A percentile compares a stretch with the other conserved stretches of the same genome.
phyloP scores from a whole-genome alignment of 2,113 vertebrate species.

The Phalacrocorax brasilianus region DNA sequence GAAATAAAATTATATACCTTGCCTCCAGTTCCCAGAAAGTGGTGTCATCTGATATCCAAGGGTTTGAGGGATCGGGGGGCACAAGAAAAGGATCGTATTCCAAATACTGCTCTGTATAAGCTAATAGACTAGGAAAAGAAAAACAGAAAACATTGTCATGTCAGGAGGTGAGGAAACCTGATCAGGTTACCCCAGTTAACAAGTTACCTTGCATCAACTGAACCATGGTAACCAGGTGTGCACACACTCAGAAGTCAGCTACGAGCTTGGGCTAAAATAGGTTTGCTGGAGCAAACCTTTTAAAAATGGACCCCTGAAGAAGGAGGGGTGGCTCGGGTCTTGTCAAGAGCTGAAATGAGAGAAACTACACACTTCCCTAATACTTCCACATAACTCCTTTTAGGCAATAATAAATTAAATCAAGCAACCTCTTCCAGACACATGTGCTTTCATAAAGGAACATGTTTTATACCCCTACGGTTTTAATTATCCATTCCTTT shows the following conservation, averaged over 20 bases:
- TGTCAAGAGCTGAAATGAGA: neutral
- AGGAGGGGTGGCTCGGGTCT: neutral
- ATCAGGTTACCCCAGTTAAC: neutral
- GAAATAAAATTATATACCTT: slow-evolving; percentile 77
- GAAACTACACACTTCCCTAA: neutral
- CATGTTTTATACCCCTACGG: neutral
- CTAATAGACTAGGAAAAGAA: slow-evolving; percentile 83
- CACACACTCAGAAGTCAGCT: neutral
- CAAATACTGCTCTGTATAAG: slow-evolving; percentile 93
- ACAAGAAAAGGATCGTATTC: slow-evolving; percentile 97
- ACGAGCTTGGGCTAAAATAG: neutral
- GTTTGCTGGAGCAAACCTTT: neutral
- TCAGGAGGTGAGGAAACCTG: neutral
- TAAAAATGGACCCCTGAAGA: neutral
- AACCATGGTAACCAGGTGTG: neutral
- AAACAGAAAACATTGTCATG: neutral
- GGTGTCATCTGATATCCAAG: slow-evolving; percentile 93
- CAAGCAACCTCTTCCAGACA: neutral
- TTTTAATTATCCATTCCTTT: neutral
- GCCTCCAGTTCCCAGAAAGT: slow-evolving; percentile 93
- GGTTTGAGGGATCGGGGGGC: slow-evolving; percentile 90
- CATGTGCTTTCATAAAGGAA: neutral
- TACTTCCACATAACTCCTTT: neutral
- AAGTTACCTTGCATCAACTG: neutral
- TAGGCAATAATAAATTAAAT: neutral